Evolutionary conservation across 2,113 vertebrate genomes (phyloP), one percentile per base, ranked within the genome.

Genomic region (Neomonachus schauinslandi): DNA sequence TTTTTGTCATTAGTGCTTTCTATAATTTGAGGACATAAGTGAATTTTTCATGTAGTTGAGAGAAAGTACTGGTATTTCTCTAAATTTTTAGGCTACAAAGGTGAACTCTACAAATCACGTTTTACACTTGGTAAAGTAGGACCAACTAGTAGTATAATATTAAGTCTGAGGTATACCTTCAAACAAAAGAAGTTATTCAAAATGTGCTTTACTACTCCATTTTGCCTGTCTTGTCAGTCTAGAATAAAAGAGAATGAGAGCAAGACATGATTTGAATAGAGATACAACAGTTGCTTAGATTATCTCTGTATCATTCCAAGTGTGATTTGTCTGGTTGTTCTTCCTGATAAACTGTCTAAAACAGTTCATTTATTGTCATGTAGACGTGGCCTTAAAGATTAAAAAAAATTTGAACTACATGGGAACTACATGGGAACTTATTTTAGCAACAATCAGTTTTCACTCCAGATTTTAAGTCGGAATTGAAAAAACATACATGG

Each of bases 241-340:
- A 53, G 3, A 53, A 77, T 96, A 42, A 97, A 96, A 86, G 1
- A 85, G 39, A 86, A 36, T 63, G n/a, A 90, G 36, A 92, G 33
- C 12, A 89, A 89, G 53, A 63, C 36, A 19, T 71, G 46, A 49
- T 84, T 72, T 65, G 21, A 31, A 31, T 63, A 59, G n/a, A 95
- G 24, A 79, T 36, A 42, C 0, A 61, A 21, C 19, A 42, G 28
- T 42, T 84, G 39, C 53, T 87, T 89, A 59, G 49, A 94, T 81
- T 55, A 81, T 76, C 26, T 96, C 36, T 57, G 1, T 86, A 16
- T 74, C 49, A 79, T 88, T 88, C 24, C n/a, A 39, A 31, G 19
- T 94, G 26, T 86, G 49, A 96, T 82, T 92, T 94, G 33, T 82
- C 57, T 96, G 77, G 36, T 51, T 28, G 14, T 57, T 94, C 94